Conservation (phyloP, 2,888 invertebrate genomes). For the Zaprionus bogoriensis region DNA sequence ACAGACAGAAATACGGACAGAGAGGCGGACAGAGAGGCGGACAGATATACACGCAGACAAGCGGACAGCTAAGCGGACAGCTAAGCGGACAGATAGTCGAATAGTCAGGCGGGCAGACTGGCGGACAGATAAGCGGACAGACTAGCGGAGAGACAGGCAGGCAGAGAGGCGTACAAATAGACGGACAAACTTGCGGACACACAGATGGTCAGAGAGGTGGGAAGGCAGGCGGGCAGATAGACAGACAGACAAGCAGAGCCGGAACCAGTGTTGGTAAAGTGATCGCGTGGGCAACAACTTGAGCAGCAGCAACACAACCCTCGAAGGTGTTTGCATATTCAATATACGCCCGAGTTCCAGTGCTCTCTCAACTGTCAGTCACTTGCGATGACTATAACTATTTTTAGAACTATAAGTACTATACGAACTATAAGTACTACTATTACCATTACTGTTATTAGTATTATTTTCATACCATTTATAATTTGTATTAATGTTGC, state of each 20-base stretch:
- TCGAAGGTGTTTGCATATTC: neutral
- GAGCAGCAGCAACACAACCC: neutral
- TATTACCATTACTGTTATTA: neutral
- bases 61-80: neutral
- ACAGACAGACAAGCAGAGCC: neutral
- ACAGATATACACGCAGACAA: neutral
- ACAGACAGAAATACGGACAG: neutral
- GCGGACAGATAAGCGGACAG: neutral
- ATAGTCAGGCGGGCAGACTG: neutral
- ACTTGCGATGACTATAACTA: neutral
- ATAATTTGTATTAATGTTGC: neutral
- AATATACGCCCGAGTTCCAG: neutral
- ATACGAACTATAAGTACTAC: neutral
- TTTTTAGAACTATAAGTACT: neutral
- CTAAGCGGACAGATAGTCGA: neutral
- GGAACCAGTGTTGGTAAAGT: neutral
- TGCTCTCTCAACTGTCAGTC: neutral
- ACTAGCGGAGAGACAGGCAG: neutral
- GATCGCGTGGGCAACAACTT: neutral
- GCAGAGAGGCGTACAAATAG: neutral
- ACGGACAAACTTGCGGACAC: neutral
- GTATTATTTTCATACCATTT: too few species aligned
- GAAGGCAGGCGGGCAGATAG: too few species aligned
- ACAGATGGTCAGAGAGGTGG: neutral
- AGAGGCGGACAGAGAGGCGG: neutral